A percentile compares a stretch with the other conserved stretches of the same genome.
Evolutionary conservation across 2,797 vertebrate genomes (phyloP).

Genomic region (Pelobates cultripes): DNA sequence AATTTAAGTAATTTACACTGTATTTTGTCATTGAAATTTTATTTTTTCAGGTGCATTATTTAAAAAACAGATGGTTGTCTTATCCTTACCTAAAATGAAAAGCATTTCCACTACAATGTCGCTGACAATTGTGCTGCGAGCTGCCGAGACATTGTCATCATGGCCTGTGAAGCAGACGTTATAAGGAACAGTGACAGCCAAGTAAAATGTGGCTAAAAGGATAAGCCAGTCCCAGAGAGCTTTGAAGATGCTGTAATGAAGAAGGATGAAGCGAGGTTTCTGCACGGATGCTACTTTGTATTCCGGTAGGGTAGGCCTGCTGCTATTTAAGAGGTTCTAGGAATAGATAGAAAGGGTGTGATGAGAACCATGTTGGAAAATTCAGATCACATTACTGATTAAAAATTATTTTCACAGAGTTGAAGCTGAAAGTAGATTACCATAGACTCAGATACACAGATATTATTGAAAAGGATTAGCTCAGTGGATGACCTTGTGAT

Average conservation of each 20-base stretch:
- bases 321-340: constrained; percentile 86
- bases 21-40: no score
- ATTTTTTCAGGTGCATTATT: no score
- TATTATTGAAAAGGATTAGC: no score
- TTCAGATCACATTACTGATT: constrained; percentile 4
- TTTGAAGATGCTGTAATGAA: constrained; percentile 95
- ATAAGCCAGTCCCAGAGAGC: constrained; percentile 96
- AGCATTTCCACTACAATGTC: constrained; percentile 95
- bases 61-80: no score
- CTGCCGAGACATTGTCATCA: constrained; percentile 75
- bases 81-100: constrained; percentile 89
- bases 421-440: no score
- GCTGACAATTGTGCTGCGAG: constrained; percentile 85
- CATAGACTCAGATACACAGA: no score
- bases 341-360: constrained; percentile 24
- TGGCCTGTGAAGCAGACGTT: constrained; percentile 90
- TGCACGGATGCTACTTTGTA: constrained; percentile 93
- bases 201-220: constrained; percentile 93
- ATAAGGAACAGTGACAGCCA: constrained; percentile 91
- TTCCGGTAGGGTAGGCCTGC: constrained; percentile 87
- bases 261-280: constrained; percentile 92
- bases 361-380: background rate
- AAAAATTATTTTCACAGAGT: no score
- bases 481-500: no score
- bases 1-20: no score